Percentiles rank a stretch among this genome's conserved stretches.
phyloP scores from a whole-genome alignment of 2,113 vertebrate genomes.

The Ammodytes marinus region DNA sequence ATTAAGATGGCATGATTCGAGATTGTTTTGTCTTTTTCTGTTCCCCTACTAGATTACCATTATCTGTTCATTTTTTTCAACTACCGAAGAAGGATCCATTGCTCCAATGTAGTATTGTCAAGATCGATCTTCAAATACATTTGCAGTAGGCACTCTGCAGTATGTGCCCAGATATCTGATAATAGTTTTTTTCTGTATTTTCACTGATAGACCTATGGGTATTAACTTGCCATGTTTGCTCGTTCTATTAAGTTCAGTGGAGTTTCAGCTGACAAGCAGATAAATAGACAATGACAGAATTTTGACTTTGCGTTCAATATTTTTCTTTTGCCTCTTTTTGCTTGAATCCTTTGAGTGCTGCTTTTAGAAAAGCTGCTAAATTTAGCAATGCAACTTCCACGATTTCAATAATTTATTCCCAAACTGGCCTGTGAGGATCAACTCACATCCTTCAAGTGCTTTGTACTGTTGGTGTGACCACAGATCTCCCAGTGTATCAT shows the following conservation, averaged over 20 bases:
- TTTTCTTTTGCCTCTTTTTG: conserved; percentile 33
- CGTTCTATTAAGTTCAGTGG: conserved; percentile 34
- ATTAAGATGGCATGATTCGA: conserved; percentile 6
- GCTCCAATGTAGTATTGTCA: background rate
- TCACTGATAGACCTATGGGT: conserved; percentile 25
- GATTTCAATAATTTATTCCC: conserved; percentile 75
- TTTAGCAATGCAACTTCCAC: conserved; percentile 71
- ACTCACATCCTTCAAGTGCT: conserved; percentile 52
- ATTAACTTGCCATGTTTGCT: conserved; percentile 25
- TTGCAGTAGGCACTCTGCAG: background rate
- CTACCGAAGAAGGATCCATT: background rate
- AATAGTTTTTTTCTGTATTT: conserved; percentile 29
- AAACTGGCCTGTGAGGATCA: conserved; percentile 61
- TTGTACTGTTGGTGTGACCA: conserved; percentile 51
- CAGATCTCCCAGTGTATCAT: conserved; percentile 70
- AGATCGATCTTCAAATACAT: background rate
- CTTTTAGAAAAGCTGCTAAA: conserved; percentile 73
- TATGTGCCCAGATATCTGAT: background rate
- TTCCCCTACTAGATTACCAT: background rate
- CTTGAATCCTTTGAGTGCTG: conserved; percentile 61
- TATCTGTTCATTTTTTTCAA: background rate
- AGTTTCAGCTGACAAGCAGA: conserved; percentile 51
- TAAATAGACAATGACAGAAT: conserved; percentile 56
- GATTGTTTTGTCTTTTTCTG: background rate
- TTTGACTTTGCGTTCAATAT: conserved; percentile 49